Evolutionary conservation across 1,140 invertebrate genomes (phyloP).

Genomic region (Solenopsis invicta): DNA sequence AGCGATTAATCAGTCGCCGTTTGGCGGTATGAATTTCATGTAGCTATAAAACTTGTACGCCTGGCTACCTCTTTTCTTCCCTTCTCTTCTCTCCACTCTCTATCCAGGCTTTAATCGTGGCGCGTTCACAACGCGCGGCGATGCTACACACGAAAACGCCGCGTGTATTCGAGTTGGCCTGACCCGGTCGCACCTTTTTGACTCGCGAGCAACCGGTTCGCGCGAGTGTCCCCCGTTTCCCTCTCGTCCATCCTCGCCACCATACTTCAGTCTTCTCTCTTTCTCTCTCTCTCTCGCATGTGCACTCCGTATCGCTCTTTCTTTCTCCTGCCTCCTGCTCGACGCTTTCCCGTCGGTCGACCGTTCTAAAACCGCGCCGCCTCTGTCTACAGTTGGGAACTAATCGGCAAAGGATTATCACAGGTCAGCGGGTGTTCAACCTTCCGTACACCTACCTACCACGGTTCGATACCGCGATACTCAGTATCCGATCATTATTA

Average conservation of each 20-base stretch:
- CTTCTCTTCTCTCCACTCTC: background rate
- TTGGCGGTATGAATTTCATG: background rate
- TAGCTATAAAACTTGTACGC: background rate
- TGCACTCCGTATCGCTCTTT: background rate
- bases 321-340: conserved; percentile 27
- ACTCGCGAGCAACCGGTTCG: conserved; percentile 75
- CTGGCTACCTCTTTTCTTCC: background rate
- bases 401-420: conserved; percentile 84
- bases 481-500: conserved; percentile 74
- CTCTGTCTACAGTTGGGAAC: conserved; percentile 79
- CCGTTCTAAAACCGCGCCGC: conserved; percentile 73
- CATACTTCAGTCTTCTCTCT: background rate
- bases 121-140: conserved; percentile 46
- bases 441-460: conserved; percentile 76
- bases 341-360: conserved; percentile 66
- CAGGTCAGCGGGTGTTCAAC: conserved; percentile 83
- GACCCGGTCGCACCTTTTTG: conserved; percentile 74
- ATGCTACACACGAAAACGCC: conserved; percentile 62
- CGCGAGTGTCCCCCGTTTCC: conserved; percentile 67
- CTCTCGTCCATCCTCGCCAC: conserved; percentile 23
- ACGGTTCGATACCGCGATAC: conserved; percentile 74
- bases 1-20: background rate
- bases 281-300: conserved; percentile 15
- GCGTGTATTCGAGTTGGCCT: conserved; percentile 66
- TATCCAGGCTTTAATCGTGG: conserved; percentile 21